Evolutionary conservation across 2,113 vertebrate genomes (phyloP).

Genomic region (Barbus barbus): DNA sequence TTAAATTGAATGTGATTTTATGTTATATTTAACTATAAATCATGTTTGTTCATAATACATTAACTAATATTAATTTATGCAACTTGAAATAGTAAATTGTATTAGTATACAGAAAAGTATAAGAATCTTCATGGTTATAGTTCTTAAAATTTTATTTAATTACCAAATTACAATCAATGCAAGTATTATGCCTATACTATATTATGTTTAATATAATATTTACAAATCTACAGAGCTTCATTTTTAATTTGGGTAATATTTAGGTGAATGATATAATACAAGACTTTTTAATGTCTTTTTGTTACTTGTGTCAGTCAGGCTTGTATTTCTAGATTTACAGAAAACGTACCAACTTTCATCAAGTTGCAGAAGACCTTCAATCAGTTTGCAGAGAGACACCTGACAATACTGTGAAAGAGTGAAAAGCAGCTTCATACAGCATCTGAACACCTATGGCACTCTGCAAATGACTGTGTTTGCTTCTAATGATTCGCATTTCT

Average conservation of each 20-base stretch:
- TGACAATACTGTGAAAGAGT: neutral
- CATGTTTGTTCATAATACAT: neutral
- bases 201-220: neutral
- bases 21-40: neutral
- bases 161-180: neutral
- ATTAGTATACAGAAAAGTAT: too few species aligned
- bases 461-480: neutral
- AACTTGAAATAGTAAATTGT: neutral
- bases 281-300: neutral
- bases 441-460: neutral
- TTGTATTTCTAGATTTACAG: neutral
- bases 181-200: neutral
- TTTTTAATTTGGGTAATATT: too few species aligned
- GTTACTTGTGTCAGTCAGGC: neutral
- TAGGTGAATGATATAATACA: neutral
- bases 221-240: too few species aligned
- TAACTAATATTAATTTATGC: neutral
- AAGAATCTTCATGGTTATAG: neutral
- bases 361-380: constrained; percentile 2
- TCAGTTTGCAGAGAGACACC: neutral
- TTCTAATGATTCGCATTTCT: neutral
- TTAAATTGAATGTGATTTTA: neutral
- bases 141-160: neutral
- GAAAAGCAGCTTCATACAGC: neutral
- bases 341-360: neutral